Evolutionary conservation across 2,113 vertebrate species (phyloP).

Genomic region (Sphaerodactylus townsendi): DNA sequence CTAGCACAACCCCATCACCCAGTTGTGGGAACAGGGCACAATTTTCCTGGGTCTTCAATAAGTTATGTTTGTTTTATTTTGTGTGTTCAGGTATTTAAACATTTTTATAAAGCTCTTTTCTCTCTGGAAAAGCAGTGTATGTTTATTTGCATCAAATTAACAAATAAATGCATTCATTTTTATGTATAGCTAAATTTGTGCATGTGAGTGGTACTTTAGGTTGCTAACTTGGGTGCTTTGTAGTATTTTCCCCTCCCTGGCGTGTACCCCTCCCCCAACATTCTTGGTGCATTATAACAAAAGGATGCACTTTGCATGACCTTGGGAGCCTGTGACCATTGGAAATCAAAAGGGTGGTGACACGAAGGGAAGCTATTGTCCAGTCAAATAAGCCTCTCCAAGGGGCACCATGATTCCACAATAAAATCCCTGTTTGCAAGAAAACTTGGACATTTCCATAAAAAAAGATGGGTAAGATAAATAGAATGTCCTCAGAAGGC

Average conservation of each 20-base stretch:
- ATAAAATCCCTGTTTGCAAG: constrained; percentile 77
- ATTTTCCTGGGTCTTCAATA: too few relatives aligned
- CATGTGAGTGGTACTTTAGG: constrained; percentile 13
- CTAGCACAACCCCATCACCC: too few relatives aligned
- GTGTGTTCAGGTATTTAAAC: background rate
- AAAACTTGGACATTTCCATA: constrained; percentile 78
- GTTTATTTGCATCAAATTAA: background rate
- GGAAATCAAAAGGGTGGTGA: constrained; percentile 75
- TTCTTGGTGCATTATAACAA: constrained; percentile 69
- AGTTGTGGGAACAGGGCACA: too few relatives aligned
- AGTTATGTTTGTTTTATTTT: too few relatives aligned
- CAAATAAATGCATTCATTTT: background rate
- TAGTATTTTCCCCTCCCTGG: constrained; percentile 27
- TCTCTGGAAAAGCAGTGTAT: background rate
- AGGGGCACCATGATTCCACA: constrained; percentile 76
- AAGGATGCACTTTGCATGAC: constrained; percentile 78
- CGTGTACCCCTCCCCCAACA: constrained; percentile 49
- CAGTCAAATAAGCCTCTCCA: constrained; percentile 76
- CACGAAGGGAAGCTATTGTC: constrained; percentile 78
- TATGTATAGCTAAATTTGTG: background rate
- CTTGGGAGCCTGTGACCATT: constrained; percentile 71
- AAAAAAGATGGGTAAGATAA: constrained; percentile 78
- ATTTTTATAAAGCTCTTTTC: background rate
- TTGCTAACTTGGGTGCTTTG: constrained; percentile 32
- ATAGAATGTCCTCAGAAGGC: constrained; percentile 76